Base-by-base conservation (phyloP, 2,888 invertebrate genomes). In the Chloromyia formosa region DNA sequence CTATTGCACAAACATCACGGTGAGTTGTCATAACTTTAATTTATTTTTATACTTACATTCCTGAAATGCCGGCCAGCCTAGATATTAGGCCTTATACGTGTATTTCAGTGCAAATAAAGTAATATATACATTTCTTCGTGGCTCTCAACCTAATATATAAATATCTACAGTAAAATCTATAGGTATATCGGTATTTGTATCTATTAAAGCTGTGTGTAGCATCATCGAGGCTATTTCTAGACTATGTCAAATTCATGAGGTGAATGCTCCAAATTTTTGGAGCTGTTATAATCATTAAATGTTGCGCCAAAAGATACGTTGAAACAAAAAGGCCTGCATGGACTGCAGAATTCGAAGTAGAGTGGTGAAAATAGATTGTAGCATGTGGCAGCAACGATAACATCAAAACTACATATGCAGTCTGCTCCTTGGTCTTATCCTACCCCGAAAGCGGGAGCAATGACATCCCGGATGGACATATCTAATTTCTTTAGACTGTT, bases 261-360 rank as follows among this genome's bases (percentile, higher is more conserved):
- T 61, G 61, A 61, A 61, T 61, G 61, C 27, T 61, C 61, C 61
- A 61, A 14, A 61, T 22, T 60, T 60, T 60, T 60, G 60, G 60
- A 60, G 23, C 7, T 22, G 14, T 60, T n/a, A 49, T 49, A n/a
- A n/a, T 12, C 49, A 49, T 12, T 49, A 35, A n/a, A n/a, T n/a
- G n/a, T n/a, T n/a, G n/a, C 42, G 12, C 42, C 5, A 42, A 42
- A 42, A 9, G 5, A 42, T 42, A 42, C 42, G 12, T 42, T 42
- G 27, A 7, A 3, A 49, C 49, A 49, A n/a, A 49, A n/a, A 3
- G 16, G 2, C 3, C 14, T n/a, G 49, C 12, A 3, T 49, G 49
- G 3, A 49, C n/a, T 49, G 5, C 14, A 49, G 20, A 5, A 10
- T 23, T 60, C 27, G 23, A 60, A 23, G 60, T 10, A 22, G 3